Evolutionary conservation across 1,140 invertebrate species (phyloP), one percentile per base, ranked within the genome.

Genomic region (Carcinoscorpius rotundicauda): DNA sequence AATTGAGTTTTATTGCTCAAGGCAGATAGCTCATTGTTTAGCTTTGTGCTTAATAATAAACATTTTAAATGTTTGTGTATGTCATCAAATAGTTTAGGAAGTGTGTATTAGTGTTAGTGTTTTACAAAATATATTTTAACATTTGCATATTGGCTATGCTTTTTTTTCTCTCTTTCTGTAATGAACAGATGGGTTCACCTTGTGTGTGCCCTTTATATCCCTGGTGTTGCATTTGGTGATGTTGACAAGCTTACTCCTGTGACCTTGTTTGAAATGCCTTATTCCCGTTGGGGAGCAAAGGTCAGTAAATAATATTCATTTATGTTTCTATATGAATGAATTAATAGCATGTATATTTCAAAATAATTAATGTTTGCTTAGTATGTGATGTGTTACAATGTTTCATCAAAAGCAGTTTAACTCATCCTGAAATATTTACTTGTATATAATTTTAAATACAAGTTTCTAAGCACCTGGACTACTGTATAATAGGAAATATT

Each of bases 181-280:
- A 29, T 29, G 29, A 29, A 29, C 29, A 29, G 29, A 75, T 99
- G 95, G 95, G 93, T 98, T 11, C 97, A 99, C 80, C 78, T 98
- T 52, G 89, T 98, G 6, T 99, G 97, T 80, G 93, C 93, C 4
- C 80, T 97, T 10, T 98, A 97, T 77, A 91, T 94, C 51, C 93
- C 91, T 52, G 94, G 94, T n/a, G 92, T 98, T 29, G 91, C 93
- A 52, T 97, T 98, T 80, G 92, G 89, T 60, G 93, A 98, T 81
- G 91, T 95, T 11, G 89, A 92, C 73, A 86, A 86, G 64, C 76
- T 94, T 6, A 79, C 76, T 66, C 80, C 77, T 51, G 79, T 83
- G 5, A 97, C 93, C 0, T 78, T 98, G 52, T 97, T 97, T 78
- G 93, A 97, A 81, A 93, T 98, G 87, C 86, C 88, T 10, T 97